Evolutionary conservation across 1,140 invertebrate genomes (phyloP), one percentile per base, ranked within the genome.

Genomic region (Trachelipus rathkii): DNA sequence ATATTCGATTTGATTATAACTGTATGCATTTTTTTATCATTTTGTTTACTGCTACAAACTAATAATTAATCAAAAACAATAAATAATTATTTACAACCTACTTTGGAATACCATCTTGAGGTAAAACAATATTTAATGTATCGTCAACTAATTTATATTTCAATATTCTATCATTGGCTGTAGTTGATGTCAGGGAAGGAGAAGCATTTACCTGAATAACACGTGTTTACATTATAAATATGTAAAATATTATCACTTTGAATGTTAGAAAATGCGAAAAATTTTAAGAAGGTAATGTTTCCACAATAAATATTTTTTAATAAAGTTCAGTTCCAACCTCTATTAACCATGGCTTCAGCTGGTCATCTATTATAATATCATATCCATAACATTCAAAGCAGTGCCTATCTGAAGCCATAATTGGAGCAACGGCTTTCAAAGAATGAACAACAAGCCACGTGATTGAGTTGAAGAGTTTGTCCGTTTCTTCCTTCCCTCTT

Each of bases 141-240:
- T 97, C 97, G 83, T 96, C 94, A 75, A 99, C 95, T 13, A 99
- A 85, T 86, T 96, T 96, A 82, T 96, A 95, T 84, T 99, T 99
- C 77, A 98, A 88, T 82, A 98, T 96, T 81, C 96, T 88, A 85
- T 99, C 96, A 84, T 95, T 97, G 0, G 94, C 93, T 0, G 96
- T 98, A 0, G 96, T 98, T 0, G 95, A 95, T 4, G 94, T 94
- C 0, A 98, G 84, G 0, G 95, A 97, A 0, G 96, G 96, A 0
- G 95, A 97, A 0, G 96, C 95, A 84, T 98, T 98, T 0, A 96
- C 92, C 91, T 92, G 78, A 6, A 33, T 33, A 33, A n/a, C n/a
- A n/a, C n/a, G 33, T 33, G 33, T 33, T 3, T 1, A 33, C 33
- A 33, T 3, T 33, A 3, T 33, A 33, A 33, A 33, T 3, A 33